Evolutionary conservation across 2,888 invertebrate species (phyloP).

Genomic region (Drosophila anomalata): DNA sequence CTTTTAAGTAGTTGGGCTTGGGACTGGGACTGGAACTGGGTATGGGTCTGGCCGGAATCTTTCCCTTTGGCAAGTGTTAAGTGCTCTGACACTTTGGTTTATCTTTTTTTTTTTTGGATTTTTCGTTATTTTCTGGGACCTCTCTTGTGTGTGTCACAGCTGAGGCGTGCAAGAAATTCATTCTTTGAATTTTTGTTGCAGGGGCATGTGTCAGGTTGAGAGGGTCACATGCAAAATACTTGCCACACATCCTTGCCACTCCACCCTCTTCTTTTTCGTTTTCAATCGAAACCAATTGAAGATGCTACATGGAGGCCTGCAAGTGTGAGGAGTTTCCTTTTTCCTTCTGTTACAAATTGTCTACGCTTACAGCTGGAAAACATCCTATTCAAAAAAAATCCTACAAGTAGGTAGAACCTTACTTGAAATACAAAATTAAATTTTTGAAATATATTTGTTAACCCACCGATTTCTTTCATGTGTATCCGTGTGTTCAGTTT

Average conservation of each 20-base stretch:
- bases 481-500: constrained; percentile 87
- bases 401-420: not conserved
- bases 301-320: constrained; percentile 31
- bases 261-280: constrained; percentile 16
- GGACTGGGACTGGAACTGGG: not conserved
- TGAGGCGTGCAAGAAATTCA: constrained; percentile 67
- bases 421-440: not conserved
- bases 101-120: constrained; percentile 12
- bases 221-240: constrained; percentile 56
- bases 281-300: constrained; percentile 57
- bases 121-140: constrained; percentile 15
- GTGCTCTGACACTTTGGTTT: constrained; percentile 67
- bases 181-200: constrained; percentile 62
- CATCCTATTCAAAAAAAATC: not conserved
- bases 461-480: constrained; percentile 89
- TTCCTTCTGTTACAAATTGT: constrained; percentile 57
- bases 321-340: constrained; percentile 59
- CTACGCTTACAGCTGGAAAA: constrained; percentile 44
- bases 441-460: not conserved
- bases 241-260: constrained; percentile 20
- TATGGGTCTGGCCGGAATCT: constrained; percentile 13
- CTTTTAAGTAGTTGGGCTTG: constrained; percentile 60
- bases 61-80: constrained; percentile 65
- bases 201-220: constrained; percentile 56
- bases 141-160: constrained; percentile 23